Base-by-base conservation (phyloP, 2,888 invertebrate genomes). In the Drosophila parthenogenetica region DNA sequence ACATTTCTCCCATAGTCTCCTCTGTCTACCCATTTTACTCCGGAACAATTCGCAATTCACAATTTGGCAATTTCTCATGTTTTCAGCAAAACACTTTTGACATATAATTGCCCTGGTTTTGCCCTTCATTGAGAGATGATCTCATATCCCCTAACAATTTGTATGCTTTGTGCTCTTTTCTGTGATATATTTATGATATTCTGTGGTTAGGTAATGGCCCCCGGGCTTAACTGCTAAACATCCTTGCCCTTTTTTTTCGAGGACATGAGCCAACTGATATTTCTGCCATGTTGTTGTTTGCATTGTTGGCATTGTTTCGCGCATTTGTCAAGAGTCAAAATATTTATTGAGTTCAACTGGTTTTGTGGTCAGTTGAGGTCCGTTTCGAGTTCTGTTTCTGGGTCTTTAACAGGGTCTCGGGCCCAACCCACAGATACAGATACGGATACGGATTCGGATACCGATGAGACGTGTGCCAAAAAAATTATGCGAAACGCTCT, bases 301-400 rank as follows among this genome's bases (percentile, higher is more conserved):
- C 51, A 73, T 73, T 73, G 68, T 73, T 73, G 49, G 73, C 59
- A 73, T 73, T 77, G 71, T 79, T 75, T 70, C 22, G 67, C 61
- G 80, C 75, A 79, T 87, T 83, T 87, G 88, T 90, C 89, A 87
- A 79, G 66, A 86, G 86, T 87, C 87, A 86, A 89, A 90, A 90
- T 89, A 89, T 90, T 89, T 90, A 90, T 89, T 87, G 86, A 90
- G 88, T 86, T 89, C 90, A 89, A 84, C 73, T 76, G 81, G 73
- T 84, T 29, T 81, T 81, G 59, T 53, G 49, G 69, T 58, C 53
- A 58, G 58, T 25, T 48, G 16, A n/a, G 45, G 37, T 49, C 48
- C 54, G 19, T 29, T 29, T 29, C 8, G 8, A 29, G 29, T 29
- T 8, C 29, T 58, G 19, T 50, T 25, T 29, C 45, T 64, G 45